Evolutionary conservation across 2,888 invertebrate species (phyloP), one percentile per base, ranked within the genome.

Genomic region (Andrena camellia): DNA sequence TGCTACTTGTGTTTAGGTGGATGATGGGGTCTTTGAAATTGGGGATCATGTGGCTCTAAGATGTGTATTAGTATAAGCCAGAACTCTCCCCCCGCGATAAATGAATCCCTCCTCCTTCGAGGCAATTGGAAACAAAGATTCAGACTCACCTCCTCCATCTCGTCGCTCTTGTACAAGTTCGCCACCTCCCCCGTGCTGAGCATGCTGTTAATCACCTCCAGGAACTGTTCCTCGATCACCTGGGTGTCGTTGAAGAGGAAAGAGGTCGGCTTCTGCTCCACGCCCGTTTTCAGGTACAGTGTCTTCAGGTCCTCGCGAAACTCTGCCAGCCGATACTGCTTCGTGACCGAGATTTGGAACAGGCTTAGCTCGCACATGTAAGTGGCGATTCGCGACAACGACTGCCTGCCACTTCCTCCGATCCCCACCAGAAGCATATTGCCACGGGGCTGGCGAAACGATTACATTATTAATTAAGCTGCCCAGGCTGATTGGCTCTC

Each of bases 181-280:
- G 97, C 96, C 78, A 98, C 96, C 94, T 98, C 98, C 0, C 98
- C 98, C 84, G 97, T 97, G 92, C 97, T 98, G 77, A 98, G 95
- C 94, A 98, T 95, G 92, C 97, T 98, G 94, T 98, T 98, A 78
- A 98, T 96, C 87, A 98, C 97, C 94, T 98, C 98, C 0, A 98
- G 95, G 94, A 98, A 98, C 10, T 96, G 95, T 90, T 98, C 97
- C 84, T 98, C 97, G 0, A 96, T 96, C 29, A 98, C 96, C 93
- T 98, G 98, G 1, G 97, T 97, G 93, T 98, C 98, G 92, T 96
- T 97, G 94, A 98, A 98, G 81, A 98, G 95, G 94, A 98, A 98
- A 10, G 97, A 96, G 0, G 97, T 97, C 42, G 96, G 94, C 92
- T 97, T 97, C 71, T 96, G 95, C 85, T 97, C 97, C 8, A 98